phyloP scores from a whole-genome alignment of 2,113 vertebrate genomes.

The Vulpes vulpes region DNA sequence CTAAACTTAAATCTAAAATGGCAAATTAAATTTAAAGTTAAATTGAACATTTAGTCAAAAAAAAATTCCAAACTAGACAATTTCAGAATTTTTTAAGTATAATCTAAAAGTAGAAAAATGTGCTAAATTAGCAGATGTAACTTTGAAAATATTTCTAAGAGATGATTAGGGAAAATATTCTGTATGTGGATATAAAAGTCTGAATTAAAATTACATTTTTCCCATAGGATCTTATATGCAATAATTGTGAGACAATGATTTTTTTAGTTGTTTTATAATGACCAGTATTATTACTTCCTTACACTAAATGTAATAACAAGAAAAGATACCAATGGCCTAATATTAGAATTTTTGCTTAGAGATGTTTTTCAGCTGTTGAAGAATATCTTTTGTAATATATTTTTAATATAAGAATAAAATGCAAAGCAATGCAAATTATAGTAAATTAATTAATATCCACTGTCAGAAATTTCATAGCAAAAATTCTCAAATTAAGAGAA shows the following conservation, averaged over 20 bases:
- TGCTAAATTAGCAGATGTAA: neutral
- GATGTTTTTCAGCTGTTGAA: slow-evolving; percentile 1
- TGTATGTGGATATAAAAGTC: neutral
- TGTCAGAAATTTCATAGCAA: neutral
- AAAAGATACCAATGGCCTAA: neutral
- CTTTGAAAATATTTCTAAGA: slow-evolving; percentile 22
- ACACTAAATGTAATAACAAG: neutral
- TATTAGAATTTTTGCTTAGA: slow-evolving; percentile 38
- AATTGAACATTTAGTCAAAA: neutral
- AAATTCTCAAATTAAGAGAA: neutral
- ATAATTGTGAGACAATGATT: neutral
- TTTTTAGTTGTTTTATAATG: slow-evolving; percentile 26
- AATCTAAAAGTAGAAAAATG: slow-evolving; percentile 26
- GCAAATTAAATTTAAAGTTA: neutral
- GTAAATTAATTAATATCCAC: neutral
- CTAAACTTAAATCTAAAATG: neutral
- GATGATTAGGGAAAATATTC: neutral
- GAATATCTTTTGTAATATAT: neutral
- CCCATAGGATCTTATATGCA: neutral
- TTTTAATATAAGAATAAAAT: neutral
- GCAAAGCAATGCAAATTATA: neutral
- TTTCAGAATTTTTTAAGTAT: neutral
- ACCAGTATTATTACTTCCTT: slow-evolving; percentile 19
- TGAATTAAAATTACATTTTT: slow-evolving; percentile 22
- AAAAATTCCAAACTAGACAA: neutral